Conservation (phyloP, 2,888 invertebrate genomes). For the Arenicola marina region DNA sequence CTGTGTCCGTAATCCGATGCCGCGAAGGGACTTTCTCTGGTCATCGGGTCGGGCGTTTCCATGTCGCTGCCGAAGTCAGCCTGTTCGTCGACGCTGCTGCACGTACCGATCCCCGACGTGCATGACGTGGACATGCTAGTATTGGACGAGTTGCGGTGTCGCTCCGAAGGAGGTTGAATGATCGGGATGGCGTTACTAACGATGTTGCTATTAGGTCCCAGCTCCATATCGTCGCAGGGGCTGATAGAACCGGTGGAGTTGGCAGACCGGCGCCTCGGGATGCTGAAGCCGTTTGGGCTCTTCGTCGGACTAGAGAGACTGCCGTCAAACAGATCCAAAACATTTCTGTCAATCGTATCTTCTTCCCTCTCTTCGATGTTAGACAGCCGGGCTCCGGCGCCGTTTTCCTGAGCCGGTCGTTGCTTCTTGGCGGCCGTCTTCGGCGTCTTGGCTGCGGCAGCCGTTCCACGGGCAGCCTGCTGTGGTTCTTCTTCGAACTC, state of each 20-base stretch:
- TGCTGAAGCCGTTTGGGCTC: background rate
- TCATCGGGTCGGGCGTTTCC: too few relatives aligned
- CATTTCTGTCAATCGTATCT: background rate
- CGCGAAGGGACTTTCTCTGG: too few relatives aligned
- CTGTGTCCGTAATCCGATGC: too few relatives aligned
- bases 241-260: conserved; percentile 5
- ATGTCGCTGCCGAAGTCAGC: conserved; percentile 6
- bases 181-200: conserved; percentile 23
- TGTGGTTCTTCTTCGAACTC: background rate
- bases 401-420: background rate
- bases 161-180: background rate
- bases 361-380: background rate
- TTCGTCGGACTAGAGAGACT: background rate
- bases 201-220: background rate
- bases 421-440: conserved; percentile 3
- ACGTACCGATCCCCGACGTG: conserved; percentile 33
- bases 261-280: background rate
- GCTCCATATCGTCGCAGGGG: background rate
- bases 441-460: conserved; percentile 9
- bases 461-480: background rate
- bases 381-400: background rate
- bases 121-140: conserved; percentile 25
- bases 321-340: background rate
- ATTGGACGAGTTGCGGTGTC: conserved; percentile 20
- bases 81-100: conserved; percentile 30